phyloP scores from a whole-genome alignment of 2,797 vertebrate genomes.

The Manis javanica region DNA sequence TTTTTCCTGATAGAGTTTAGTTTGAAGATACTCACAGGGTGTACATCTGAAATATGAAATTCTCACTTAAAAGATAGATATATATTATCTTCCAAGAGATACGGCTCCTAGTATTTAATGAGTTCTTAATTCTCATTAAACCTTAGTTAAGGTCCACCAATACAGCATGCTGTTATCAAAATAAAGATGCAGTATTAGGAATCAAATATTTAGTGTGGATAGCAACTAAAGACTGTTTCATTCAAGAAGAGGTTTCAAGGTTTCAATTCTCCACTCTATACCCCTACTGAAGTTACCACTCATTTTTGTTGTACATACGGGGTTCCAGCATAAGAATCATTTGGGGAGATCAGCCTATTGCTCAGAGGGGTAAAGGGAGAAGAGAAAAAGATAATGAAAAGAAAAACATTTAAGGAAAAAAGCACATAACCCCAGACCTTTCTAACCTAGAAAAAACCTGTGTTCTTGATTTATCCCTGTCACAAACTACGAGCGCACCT shows the following conservation, averaged over 20 bases:
- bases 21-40: constrained; percentile 30
- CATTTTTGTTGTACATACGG: background rate
- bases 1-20: constrained; percentile 5
- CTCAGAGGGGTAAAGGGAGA: background rate
- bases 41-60: constrained; percentile 42
- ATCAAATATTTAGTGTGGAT: background rate
- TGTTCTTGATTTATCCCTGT: background rate
- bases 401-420: background rate
- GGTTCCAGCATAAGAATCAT: background rate
- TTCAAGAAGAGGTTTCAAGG: background rate
- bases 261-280: background rate
- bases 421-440: background rate
- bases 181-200: constrained; percentile 21
- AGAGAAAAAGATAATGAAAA: background rate
- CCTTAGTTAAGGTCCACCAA: background rate
- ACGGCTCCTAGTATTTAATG: background rate
- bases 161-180: background rate
- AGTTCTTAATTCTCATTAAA: constrained; percentile 14
- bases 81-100: background rate
- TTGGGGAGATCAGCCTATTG: background rate
- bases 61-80: background rate
- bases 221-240: background rate
- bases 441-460: constrained; percentile 40
- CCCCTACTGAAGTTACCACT: background rate
- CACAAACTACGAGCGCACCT: background rate